A percentile compares a stretch with the other conserved stretches of the same genome.
phyloP scores from a whole-genome alignment of 2,888 invertebrate species.

The Ischnura elegans region DNA sequence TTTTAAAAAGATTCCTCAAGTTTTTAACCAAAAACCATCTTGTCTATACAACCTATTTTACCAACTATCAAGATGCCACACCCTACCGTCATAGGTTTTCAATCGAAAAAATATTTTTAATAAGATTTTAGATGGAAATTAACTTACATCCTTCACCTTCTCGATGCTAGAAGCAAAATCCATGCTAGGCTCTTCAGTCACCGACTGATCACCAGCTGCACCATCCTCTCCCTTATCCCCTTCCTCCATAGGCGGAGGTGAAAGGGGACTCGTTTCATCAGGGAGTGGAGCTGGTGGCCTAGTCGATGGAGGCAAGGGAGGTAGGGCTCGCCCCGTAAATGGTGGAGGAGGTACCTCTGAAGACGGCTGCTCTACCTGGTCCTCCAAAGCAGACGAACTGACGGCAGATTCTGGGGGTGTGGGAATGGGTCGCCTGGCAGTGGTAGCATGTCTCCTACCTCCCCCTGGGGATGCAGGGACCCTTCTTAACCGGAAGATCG shows the following conservation, averaged over 20 bases:
- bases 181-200: conserved; percentile 81
- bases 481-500: conserved; percentile 87
- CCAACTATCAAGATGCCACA: too few species aligned
- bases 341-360: conserved; percentile 75
- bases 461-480: conserved; percentile 79
- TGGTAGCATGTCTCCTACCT: conserved; percentile 73
- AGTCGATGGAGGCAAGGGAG: conserved; percentile 81
- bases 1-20: too few species aligned
- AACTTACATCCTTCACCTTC: conserved; percentile 94
- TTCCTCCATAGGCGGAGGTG: conserved; percentile 73
- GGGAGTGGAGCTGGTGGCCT: conserved; percentile 76
- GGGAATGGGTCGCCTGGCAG: conserved; percentile 76
- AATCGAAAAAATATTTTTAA: too few species aligned
- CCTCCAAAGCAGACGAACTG: conserved; percentile 74
- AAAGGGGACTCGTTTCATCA: conserved; percentile 84
- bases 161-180: conserved; percentile 96
- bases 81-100: too few species aligned
- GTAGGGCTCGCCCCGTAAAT: conserved; percentile 84
- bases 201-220: conserved; percentile 74
- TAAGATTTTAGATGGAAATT: neutral
- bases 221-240: conserved; percentile 76
- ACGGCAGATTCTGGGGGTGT: conserved; percentile 74
- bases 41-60: too few species aligned
- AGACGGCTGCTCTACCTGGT: conserved; percentile 73
- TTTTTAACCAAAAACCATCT: too few species aligned